Evolutionary conservation across 2,113 vertebrate species (phyloP), one percentile per base, ranked within the genome.

Genomic region (Brachyhypopomus gauderio): DNA sequence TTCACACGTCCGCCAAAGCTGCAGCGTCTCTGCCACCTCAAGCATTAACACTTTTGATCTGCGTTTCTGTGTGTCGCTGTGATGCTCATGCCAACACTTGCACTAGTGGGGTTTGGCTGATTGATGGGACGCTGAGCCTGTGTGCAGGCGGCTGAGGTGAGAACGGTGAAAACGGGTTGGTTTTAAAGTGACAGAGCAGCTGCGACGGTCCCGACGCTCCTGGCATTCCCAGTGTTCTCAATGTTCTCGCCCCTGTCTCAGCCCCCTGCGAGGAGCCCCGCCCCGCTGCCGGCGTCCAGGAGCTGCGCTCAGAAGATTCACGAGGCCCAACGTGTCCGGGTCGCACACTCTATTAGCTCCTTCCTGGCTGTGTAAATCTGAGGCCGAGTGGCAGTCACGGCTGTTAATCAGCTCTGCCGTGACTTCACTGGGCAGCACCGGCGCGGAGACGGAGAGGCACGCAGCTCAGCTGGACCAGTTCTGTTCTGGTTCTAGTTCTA

Each of bases 311-410:
- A 22, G 16, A 60, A 69, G 83, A 84, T 81, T 81, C 71, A 36
- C 6, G 60, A 25, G 6, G 7, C 22, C 17, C 9, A 34, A 36
- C 6, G 71, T 52, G 60, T 81, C 52, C 14, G 55, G 30, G 74
- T 83, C 77, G 56, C 67, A 80, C 73, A 83, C 77, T 67, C 48
- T 73, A 48, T 83, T 83, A 73, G 62, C 77, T 77, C 77, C 58
- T 66, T 83, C 77, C 77, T 9, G 78, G 56, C 77, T 77, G 66
- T 17, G 69, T 77, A 80, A 80, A 83, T 85, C 79, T 59, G 30
- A 59, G 17, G 20, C 60, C 52, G 60, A 64, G 67, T 56, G 52
- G 67, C 75, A 48, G 73, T 80, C 81, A 83, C 80, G 78, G 81
- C 78, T 45, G 56, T 30, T 30, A 80, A 77, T 74, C 52, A 58